Evolutionary conservation across 2,888 invertebrate genomes (phyloP), one percentile per base, ranked within the genome.

Genomic region (Gastracanthus pulcherrimus): DNA sequence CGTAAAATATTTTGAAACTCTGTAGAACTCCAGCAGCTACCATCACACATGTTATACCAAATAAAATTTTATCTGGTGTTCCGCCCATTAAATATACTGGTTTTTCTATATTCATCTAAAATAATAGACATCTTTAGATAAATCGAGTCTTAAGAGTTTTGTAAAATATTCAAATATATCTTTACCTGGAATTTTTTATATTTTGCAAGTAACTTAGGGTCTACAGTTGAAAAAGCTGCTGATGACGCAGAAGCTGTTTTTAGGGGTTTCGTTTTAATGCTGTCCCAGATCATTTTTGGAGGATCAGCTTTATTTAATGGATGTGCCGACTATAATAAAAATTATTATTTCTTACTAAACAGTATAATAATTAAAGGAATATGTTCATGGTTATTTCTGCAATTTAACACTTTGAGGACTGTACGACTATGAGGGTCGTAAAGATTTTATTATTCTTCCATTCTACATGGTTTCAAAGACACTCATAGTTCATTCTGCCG

Each of bases 31-130:
- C 93, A 16, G 91, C 82, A 41, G 92, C 84, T 81, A 93, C 92
- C 66, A 93, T 89, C 67, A 89, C 89, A 88, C 92, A 82, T n/a
- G 93, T 93, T 13, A 92, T 67, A 31, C 92, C 92, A 87, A 92
- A 92, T 7, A 88, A 13, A 2, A 86, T 13, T 74, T 69, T 85
- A 62, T 89, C 89, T 16, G 45, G 58, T 7, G 55, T 36, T n/a
- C 89, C 89, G 31, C 82, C 85, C 34, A 84, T 58, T 3, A 83
- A 26, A 7, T 84, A 87, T 1, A 86, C 66, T 2, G 87, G 88
- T 48, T 70, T 72, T 0, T 82, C 36, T n/a, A 87, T 2, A 34
- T 82, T 81, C 26, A 26, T 34, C 87, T 89, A 74, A 92, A 93
- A 83, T 51, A 29, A 51, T 58, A 55, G 19, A 66, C 31, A 72